Percentiles rank a stretch among this genome's conserved stretches.
These are phyloP conservation scores for Apis florea DNA, from an alignment of 1,140 invertebrate genomes.

Conservation along the genomic window DNA sequence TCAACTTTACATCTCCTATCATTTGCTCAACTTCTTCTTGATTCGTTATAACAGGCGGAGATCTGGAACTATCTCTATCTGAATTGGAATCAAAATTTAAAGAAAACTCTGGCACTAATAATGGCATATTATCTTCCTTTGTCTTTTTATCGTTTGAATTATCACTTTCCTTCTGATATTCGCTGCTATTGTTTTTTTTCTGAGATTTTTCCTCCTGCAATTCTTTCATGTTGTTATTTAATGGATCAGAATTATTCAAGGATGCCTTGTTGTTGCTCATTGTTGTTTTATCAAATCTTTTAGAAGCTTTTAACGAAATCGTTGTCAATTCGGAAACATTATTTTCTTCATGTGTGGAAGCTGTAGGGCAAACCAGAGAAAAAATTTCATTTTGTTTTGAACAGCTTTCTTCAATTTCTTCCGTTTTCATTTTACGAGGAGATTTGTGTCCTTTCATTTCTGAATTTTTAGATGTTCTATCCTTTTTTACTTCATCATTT, in stretches of 20 bases:
- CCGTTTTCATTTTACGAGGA: neutral
- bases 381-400: slow-evolving; percentile 14
- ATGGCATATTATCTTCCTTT: slow-evolving; percentile 73
- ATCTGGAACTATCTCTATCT: slow-evolving; percentile 71
- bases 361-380: neutral
- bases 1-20: slow-evolving; percentile 5
- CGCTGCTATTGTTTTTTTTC: neutral
- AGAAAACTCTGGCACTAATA: slow-evolving; percentile 72
- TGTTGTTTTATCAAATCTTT: slow-evolving; percentile 30
- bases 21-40: slow-evolving; percentile 55
- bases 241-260: slow-evolving; percentile 18
- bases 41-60: slow-evolving; percentile 75
- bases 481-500: neutral
- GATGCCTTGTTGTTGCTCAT: slow-evolving; percentile 10
- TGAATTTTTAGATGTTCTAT: neutral
- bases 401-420: slow-evolving; percentile 42
- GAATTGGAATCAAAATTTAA: slow-evolving; percentile 62
- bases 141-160: slow-evolving; percentile 34
- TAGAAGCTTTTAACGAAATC: slow-evolving; percentile 57
- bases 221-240: neutral
- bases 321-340: slow-evolving; percentile 32
- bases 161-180: neutral
- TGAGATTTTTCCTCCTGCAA: neutral
- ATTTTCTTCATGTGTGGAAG: slow-evolving; percentile 15
- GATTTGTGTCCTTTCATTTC: slow-evolving; percentile 17